Base-by-base conservation (phyloP, 2,888 invertebrate genomes). In the Teleiodes luculella region DNA sequence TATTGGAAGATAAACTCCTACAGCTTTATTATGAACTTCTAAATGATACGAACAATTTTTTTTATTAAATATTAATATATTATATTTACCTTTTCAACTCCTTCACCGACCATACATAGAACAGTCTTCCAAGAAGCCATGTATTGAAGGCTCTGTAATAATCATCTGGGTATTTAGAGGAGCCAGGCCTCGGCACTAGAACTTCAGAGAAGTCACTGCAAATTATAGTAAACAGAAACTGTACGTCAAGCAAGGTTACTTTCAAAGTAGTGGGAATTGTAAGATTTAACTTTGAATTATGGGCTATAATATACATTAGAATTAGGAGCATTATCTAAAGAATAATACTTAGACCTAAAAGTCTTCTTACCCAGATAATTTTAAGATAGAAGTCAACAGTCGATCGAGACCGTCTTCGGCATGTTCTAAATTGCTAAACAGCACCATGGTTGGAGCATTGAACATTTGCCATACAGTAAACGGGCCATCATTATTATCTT, bases 71-170 rank as follows among this genome's bases (percentile, higher is more conserved):
- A n/a, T n/a, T n/a, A n/a, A n/a, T n/a, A n/a, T n/a, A n/a, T n/a
- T n/a, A 45, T 67, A 59, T 74, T 70, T 79, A 91, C 91, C 84
- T 82, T 49, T 73, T 69, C 37, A 92, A 72, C 64, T 90, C 86
- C 49, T 90, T 83, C 2, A 90, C 85, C 37, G 91, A 91, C 71
- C 92, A 86, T 35, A 94, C 80, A 78, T 92, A 92, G 71, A 93
- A 93, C 64, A 94, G 82, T 67, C 91, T 85, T n/a, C 93, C 94
- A 53, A 94, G 80, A 1, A 94, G 74, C 94, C 94, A 94, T 13
- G 90, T 91, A 53, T 92, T 92, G 62, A 93, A 94, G 1, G 92
- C 77, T 66, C 80, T 75, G 64, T 91, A 91, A 62, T 88, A 83
- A 39, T 78, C 73, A 58, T 87, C 88, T 24, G 88, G 83, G 62